phyloP scores from a whole-genome alignment of 2,797 vertebrate species.

The Odontamblyopus rebecca region DNA sequence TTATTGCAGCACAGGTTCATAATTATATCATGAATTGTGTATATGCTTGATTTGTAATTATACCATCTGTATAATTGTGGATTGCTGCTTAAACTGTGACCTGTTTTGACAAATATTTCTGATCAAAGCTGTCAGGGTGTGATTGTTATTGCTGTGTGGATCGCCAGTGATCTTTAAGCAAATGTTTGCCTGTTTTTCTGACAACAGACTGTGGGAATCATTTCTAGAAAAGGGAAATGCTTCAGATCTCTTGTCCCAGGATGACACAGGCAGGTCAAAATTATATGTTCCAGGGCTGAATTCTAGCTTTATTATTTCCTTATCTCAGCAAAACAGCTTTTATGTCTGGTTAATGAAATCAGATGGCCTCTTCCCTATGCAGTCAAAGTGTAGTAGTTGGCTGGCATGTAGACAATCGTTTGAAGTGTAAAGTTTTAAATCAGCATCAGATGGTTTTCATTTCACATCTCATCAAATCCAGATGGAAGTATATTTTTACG shows the following conservation, averaged over 20 bases:
- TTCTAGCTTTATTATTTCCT: constrained; percentile 19
- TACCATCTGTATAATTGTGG: constrained; percentile 73
- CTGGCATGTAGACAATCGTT: constrained; percentile 65
- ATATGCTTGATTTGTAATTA: constrained; percentile 74
- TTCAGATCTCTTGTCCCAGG: constrained; percentile 8
- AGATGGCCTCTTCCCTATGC: constrained; percentile 30
- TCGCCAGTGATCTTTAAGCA: constrained; percentile 43
- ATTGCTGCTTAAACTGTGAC: constrained; percentile 61
- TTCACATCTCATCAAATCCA: constrained; percentile 66
- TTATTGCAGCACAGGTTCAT: constrained; percentile 69
- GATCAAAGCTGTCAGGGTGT: constrained; percentile 53
- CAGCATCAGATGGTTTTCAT: constrained; percentile 67
- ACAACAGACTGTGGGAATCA: constrained; percentile 54
- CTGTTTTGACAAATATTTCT: constrained; percentile 70
- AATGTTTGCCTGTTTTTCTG: constrained; percentile 49
- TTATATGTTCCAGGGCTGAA: background rate
- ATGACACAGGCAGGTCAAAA: constrained; percentile 6
- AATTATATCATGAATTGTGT: constrained; percentile 75
- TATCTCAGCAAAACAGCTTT: constrained; percentile 18
- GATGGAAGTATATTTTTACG: constrained; percentile 72
- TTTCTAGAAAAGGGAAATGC: constrained; percentile 45
- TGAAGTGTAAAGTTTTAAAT: constrained; percentile 69
- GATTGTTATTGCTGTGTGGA: constrained; percentile 55
- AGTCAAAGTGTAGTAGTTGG: constrained; percentile 48
- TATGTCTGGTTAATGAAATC: constrained; percentile 7